Evolutionary conservation across 2,888 invertebrate genomes (phyloP).

Genomic region (Drosophila niveifrons): DNA sequence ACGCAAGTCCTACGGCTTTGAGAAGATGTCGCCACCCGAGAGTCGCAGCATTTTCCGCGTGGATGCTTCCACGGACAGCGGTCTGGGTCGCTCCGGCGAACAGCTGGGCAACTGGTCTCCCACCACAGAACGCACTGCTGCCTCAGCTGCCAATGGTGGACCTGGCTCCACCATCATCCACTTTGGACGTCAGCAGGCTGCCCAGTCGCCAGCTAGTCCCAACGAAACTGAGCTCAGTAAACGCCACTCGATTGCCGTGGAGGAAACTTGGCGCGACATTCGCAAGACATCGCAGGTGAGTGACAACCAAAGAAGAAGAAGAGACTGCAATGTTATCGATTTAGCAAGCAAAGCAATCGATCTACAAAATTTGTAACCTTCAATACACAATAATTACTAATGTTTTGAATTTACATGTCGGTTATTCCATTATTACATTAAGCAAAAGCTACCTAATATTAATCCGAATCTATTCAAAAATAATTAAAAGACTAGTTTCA

Average conservation of each 20-base stretch:
- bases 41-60: slow-evolving; percentile 86
- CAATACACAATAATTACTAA: too few species aligned
- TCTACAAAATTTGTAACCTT: too few species aligned
- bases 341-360: too few species aligned
- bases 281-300: slow-evolving; percentile 83
- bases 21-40: slow-evolving; percentile 86
- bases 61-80: slow-evolving; percentile 92
- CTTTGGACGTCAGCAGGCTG: slow-evolving; percentile 70
- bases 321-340: too few species aligned
- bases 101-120: slow-evolving; percentile 87
- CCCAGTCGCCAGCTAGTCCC: slow-evolving; percentile 14
- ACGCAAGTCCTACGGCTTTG: slow-evolving; percentile 92
- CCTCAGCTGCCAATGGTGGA: slow-evolving; percentile 42
- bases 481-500: too few species aligned
- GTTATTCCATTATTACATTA: too few species aligned
- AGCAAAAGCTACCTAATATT: too few species aligned
- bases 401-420: too few species aligned
- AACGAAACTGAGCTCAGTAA: slow-evolving; percentile 81
- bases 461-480: too few species aligned
- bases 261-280: slow-evolving; percentile 86
- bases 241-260: slow-evolving; percentile 87
- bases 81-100: slow-evolving; percentile 91
- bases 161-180: slow-evolving; percentile 83
- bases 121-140: slow-evolving; percentile 73
- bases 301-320: neutral